Evolutionary conservation across 1,140 invertebrate genomes (phyloP).

Genomic region (Drosophila parabipectinata): DNA sequence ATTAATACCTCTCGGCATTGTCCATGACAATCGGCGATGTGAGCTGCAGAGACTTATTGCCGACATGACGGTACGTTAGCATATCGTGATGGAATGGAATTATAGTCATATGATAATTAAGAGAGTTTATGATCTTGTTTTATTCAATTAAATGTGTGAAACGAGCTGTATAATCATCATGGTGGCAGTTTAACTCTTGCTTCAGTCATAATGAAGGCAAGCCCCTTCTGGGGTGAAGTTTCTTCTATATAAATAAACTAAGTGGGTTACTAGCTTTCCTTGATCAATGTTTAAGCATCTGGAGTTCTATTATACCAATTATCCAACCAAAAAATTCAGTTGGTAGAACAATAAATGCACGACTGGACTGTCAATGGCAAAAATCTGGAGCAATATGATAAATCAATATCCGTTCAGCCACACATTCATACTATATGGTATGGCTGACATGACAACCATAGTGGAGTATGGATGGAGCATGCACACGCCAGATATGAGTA

Average conservation of each 20-base stretch:
- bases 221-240: neutral
- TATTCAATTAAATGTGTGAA: conserved; percentile 36
- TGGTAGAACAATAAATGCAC: conserved; percentile 42
- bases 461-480: conserved; percentile 16
- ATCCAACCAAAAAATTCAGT: conserved; percentile 15
- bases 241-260: neutral
- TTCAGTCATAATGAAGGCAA: neutral
- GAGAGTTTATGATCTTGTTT: conserved; percentile 32
- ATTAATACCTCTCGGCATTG: conserved; percentile 66
- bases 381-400: conserved; percentile 61
- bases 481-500: conserved; percentile 37
- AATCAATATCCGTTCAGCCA: conserved; percentile 60
- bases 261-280: neutral
- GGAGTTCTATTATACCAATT: conserved; percentile 32
- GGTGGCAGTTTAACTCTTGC: neutral
- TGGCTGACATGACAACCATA: neutral
- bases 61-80: conserved; percentile 19
- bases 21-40: conserved; percentile 19
- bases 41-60: conserved; percentile 34
- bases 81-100: conserved; percentile 39
- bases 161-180: conserved; percentile 2
- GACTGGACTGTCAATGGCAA: conserved; percentile 56
- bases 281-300: neutral
- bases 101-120: conserved; percentile 34
- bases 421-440: conserved; percentile 7